Evolutionary conservation across 2,113 vertebrate species (phyloP).

Genomic region (Sceloporus tristichus): DNA sequence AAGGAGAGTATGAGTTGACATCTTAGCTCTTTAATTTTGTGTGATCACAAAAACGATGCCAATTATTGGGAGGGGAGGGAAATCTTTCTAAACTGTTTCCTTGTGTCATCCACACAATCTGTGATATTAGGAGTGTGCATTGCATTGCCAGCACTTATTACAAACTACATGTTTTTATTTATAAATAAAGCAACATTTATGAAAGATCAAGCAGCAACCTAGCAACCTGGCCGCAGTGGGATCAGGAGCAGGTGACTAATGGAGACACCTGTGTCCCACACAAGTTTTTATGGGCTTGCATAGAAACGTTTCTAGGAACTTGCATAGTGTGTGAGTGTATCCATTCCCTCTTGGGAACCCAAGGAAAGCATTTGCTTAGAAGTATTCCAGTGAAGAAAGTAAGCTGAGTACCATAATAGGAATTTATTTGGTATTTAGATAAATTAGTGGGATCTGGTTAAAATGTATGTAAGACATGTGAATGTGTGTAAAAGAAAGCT

Average conservation of each 20-base stretch:
- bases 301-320: no score
- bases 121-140: slow-evolving; percentile 1
- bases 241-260: no score
- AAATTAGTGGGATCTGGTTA: background rate
- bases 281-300: no score
- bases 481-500: background rate
- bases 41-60: slow-evolving; percentile 47
- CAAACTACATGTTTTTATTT: background rate
- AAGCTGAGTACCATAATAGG: background rate
- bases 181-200: background rate
- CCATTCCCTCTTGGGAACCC: background rate
- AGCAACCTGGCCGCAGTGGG: no score
- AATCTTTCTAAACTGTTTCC: slow-evolving; percentile 31
- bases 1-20: slow-evolving; percentile 61
- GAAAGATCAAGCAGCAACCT: no score
- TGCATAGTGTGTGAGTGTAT: background rate
- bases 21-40: slow-evolving; percentile 74
- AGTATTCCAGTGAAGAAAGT: background rate
- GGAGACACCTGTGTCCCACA: no score
- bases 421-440: no score
- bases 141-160: background rate
- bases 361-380: background rate
- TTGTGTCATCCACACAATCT: slow-evolving; percentile 22
- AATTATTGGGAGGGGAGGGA: slow-evolving; percentile 29
- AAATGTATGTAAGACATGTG: background rate